Percentiles rank a stretch among this genome's conserved stretches.
These are phyloP conservation scores for Coenonympha arcania DNA, from an alignment of 2,888 invertebrate species.

Conservation along the genomic window DNA sequence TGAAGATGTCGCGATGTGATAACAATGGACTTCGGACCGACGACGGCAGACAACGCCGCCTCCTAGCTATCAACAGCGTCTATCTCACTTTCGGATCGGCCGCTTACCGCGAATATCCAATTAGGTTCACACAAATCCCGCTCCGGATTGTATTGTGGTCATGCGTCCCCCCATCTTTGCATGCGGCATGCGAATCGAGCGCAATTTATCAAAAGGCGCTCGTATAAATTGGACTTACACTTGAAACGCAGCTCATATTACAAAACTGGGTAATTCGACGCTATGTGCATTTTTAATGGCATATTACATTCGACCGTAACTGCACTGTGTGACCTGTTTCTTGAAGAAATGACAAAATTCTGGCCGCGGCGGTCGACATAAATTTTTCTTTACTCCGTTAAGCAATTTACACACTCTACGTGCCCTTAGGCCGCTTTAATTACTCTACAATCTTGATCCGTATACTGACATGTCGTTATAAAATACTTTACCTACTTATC, in stretches of 20 bases:
- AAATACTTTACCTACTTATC: not conserved
- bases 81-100: conserved; percentile 49
- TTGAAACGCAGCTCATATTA: conserved; percentile 44
- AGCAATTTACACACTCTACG: conserved; percentile 37
- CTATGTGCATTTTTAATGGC: conserved; percentile 53
- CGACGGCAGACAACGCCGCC: conserved; percentile 58
- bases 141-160: conserved; percentile 45
- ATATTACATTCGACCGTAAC: conserved; percentile 40
- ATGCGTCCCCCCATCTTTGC: conserved; percentile 42
- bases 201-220: conserved; percentile 45
- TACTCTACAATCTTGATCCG: not conserved
- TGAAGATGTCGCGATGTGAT: conserved; percentile 65
- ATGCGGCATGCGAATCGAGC: conserved; percentile 43
- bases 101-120: conserved; percentile 57
- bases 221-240: conserved; percentile 24
- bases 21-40: conserved; percentile 58
- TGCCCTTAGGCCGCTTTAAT: conserved; percentile 16
- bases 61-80: conserved; percentile 44
- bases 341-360: conserved; percentile 28
- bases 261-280: conserved; percentile 42
- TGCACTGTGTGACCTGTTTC: conserved; percentile 36
- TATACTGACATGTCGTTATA: conserved; percentile 4
- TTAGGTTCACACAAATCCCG: conserved; percentile 53
- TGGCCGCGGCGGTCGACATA: conserved; percentile 36
- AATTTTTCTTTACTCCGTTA: conserved; percentile 32